A percentile compares a stretch with the other conserved stretches of the same genome.
Evolutionary conservation across 2,888 invertebrate species (phyloP).

Genomic region (Folsomia manolachei): DNA sequence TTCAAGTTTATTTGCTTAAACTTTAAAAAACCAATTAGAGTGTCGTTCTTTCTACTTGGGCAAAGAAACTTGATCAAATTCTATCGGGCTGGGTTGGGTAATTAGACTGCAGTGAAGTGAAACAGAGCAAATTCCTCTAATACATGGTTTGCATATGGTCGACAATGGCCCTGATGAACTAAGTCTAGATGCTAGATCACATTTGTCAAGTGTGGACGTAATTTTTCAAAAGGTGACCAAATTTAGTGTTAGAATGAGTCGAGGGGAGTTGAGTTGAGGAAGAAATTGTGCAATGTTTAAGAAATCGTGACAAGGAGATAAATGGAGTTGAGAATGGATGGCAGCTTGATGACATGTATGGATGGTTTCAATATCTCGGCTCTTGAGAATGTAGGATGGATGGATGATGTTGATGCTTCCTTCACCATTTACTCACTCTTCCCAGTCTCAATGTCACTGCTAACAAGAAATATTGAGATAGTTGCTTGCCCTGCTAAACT

Average conservation of each 20-base stretch:
- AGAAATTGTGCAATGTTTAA: constrained; percentile 50
- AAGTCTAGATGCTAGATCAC: neutral
- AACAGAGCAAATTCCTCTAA: neutral
- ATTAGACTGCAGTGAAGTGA: neutral
- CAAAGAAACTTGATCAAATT: neutral
- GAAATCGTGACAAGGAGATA: constrained; percentile 50
- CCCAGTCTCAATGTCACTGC: constrained; percentile 16
- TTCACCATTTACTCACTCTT: constrained; percentile 21
- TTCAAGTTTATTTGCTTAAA: constrained; percentile 1
- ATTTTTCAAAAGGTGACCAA: constrained; percentile 46
- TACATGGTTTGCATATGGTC: no score
- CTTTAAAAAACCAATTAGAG: neutral
- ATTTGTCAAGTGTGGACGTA: constrained; percentile 41
- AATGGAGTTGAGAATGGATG: constrained; percentile 50
- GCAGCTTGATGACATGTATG: constrained; percentile 51
- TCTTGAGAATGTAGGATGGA: constrained; percentile 19
- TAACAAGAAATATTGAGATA: constrained; percentile 23
- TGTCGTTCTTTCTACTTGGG: neutral
- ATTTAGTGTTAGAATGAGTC: constrained; percentile 29
- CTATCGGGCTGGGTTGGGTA: neutral
- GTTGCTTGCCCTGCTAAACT: neutral
- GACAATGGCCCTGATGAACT: no score
- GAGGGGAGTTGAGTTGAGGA: constrained; percentile 15
- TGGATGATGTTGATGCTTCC: constrained; percentile 31
- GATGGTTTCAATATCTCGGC: constrained; percentile 44